Conservation (phyloP, 2,797 vertebrate species). For the Cygnus olor region DNA sequence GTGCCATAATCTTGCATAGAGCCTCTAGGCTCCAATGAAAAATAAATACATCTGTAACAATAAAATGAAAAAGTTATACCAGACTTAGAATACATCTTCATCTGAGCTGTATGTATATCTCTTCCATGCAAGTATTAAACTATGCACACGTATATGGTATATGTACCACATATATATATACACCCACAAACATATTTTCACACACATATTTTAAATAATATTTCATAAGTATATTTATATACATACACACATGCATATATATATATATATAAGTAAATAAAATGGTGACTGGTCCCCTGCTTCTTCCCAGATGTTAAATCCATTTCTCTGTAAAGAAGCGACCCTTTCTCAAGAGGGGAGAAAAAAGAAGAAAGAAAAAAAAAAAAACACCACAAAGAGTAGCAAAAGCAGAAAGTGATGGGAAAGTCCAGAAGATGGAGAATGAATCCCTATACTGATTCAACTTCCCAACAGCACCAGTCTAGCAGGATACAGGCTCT, state of each 20-base stretch:
- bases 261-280: background rate
- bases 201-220: background rate
- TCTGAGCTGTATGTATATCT: background rate
- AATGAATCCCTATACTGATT: accelerated
- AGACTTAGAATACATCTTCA: background rate
- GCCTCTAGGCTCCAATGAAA: background rate
- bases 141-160: background rate
- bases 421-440: background rate
- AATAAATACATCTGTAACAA: background rate
- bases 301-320: background rate
- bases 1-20: background rate
- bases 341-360: background rate
- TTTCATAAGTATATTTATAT: background rate
- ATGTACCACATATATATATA: accelerated
- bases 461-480: background rate
- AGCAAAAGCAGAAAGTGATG: background rate
- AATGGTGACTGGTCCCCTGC: background rate
- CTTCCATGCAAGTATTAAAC: background rate
- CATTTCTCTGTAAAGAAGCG: background rate
- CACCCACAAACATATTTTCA: background rate
- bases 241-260: background rate
- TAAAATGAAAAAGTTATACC: background rate
- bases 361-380: too few relatives aligned
- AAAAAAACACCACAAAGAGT: background rate
- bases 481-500: accelerated